Base-by-base conservation (phyloP, 2,113 vertebrate species). In the Oryzias celebensis region DNA sequence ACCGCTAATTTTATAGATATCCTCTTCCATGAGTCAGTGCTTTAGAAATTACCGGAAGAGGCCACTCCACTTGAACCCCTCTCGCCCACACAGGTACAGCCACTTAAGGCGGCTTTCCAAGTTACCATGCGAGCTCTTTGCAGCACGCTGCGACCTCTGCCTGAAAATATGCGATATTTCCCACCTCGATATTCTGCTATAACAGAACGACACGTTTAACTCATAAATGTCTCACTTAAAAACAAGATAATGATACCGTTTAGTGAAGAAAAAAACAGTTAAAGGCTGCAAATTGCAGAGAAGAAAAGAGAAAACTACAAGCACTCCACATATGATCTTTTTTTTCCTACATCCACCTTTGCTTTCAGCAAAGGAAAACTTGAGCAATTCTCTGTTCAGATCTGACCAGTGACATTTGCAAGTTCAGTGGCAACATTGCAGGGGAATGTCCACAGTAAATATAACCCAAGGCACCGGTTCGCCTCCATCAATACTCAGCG, bases 401-500 rank as follows among this genome's bases (percentile, higher is more conserved):
- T 72, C 78, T 70, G 73, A 58, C 47, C 58, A 12, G 45, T 85
- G 75, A 77, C 80, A 80, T 88, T 83, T 82, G 26, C 31, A 24
- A 61, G 62, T 62, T 75, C 59, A 63, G 18, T 22, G 16, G 57
- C 22, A 51, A 53, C 53, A 52, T 54, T 41, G 56, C 18, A 28
- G 14, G 20, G 49, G 28, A 15, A 55, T 45, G 49, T 65, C 22
- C 45, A 28, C 49, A 16, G 47, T 47, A 43, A 47, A 62, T 8
- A 24, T 17, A 58, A 73, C 58, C 56, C n/a, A 48, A 18, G 52
- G 22, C 24, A 64, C 48, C 52, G 14, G 18, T 24, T 68, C 55
- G 22, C 16, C 64, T 54, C 15, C 24, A 49, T 26, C 24, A 42
- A 44, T 43, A 41, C 26, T 63, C 36, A 42, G 14, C 51, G 5